These are phyloP conservation scores for Portevinia maculata DNA, from an alignment of 2,888 invertebrate genomes.

Conservation along the genomic window DNA sequence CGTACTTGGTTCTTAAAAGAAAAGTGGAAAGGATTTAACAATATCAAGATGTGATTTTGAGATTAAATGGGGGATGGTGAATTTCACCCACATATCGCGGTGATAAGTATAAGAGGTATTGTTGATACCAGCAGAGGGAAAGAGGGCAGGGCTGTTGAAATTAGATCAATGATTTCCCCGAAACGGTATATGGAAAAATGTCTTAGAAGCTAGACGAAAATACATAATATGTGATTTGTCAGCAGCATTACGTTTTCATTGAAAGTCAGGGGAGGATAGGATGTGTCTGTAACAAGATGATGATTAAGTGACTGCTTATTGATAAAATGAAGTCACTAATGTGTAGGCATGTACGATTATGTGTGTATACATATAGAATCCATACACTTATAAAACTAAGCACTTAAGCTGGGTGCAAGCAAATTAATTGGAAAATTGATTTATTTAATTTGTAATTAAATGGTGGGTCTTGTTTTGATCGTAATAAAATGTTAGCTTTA, in stretches of 20 bases:
- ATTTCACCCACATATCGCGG: not conserved
- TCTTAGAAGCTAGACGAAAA: constrained; percentile 1
- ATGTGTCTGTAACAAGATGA: not conserved
- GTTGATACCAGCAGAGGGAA: not conserved
- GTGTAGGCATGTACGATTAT: constrained; percentile 18
- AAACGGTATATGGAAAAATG: constrained; percentile 14
- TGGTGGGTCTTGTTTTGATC: too few relatives aligned
- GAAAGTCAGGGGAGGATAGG: not conserved
- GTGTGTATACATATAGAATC: too few relatives aligned
- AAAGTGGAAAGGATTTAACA: constrained; percentile 30
- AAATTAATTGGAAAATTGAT: too few relatives aligned
- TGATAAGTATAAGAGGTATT: not conserved
- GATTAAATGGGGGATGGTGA: not conserved
- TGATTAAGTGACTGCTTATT: constrained; percentile 13
- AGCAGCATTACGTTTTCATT: constrained; percentile 19
- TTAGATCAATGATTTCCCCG: constrained; percentile 32
- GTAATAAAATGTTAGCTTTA: too few relatives aligned
- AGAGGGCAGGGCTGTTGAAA: constrained; percentile 16
- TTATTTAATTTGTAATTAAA: too few relatives aligned
- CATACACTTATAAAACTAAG: too few relatives aligned
- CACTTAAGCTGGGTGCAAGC: not conserved
- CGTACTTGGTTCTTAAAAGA: constrained; percentile 51
- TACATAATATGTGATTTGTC: constrained; percentile 23
- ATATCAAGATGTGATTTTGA: constrained; percentile 25
- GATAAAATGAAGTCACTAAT: constrained; percentile 2